Evolutionary conservation across 92 coral and sea anemone genomes (phyloP).

Genomic region (Epizoanthus rinbou): DNA sequence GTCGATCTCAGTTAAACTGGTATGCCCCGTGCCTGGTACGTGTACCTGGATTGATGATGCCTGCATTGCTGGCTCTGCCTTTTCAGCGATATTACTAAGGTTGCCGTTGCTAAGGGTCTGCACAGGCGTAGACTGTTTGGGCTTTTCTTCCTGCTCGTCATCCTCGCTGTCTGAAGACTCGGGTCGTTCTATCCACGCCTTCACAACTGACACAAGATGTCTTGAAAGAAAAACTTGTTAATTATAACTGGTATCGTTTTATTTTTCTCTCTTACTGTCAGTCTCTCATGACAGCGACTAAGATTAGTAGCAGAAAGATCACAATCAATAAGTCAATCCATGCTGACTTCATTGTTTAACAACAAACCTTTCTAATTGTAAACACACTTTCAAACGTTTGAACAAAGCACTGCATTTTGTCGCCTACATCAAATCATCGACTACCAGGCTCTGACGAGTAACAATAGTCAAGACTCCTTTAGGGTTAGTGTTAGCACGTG

Average conservation of each 20-base stretch:
- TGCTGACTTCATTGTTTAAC: too few species aligned
- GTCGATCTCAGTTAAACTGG: constrained; percentile 23
- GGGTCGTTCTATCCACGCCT: constrained; percentile 88
- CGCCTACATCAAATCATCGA: not conserved
- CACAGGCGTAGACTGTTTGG: not conserved
- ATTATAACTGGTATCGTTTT: not conserved
- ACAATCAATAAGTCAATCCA: too few species aligned
- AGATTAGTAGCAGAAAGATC: too few species aligned
- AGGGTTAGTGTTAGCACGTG: too few species aligned
- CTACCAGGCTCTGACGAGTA: not conserved
- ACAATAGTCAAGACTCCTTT: too few species aligned
- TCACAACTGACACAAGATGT: constrained; percentile 76
- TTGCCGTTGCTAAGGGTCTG: not conserved
- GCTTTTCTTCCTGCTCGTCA: constrained; percentile 27
- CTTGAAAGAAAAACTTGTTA: constrained; percentile 24
- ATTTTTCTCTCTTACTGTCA: too few species aligned
- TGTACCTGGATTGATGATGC: constrained; percentile 51
- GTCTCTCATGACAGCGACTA: too few species aligned
- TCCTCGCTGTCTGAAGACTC: constrained; percentile 71
- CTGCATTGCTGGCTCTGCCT: not conserved
- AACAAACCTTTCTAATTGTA: too few species aligned
- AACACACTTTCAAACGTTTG: too few species aligned
- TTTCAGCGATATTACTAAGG: not conserved
- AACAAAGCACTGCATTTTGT: too few species aligned
- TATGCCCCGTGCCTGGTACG: constrained; percentile 38